Evolutionary conservation across 2,113 vertebrate genomes (phyloP), one percentile per base, ranked within the genome.

Genomic region (Psittacus erithacus): DNA sequence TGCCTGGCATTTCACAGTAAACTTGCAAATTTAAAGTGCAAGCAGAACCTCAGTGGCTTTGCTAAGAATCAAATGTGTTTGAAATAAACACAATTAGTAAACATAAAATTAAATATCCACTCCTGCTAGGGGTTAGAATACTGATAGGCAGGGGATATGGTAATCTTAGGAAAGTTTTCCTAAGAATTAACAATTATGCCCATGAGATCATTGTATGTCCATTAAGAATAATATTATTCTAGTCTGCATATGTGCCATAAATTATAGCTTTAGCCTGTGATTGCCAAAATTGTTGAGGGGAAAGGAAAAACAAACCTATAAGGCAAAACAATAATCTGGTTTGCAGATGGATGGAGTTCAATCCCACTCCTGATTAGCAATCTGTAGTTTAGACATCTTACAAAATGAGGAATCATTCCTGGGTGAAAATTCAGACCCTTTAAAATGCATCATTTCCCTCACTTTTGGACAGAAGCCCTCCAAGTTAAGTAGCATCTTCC

Each of bases 41-140:
- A 75, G 86, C 62, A 86, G 90, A 87, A 94, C 52, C 75, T 95
- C 69, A 31, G 44, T 33, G 44, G 77, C 86, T 95, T 95, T 84
- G n/a, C 43, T 79, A 76, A 96, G 78, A 94, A 77, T 62, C 57
- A 92, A 74, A 76, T 75, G 39, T 71, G 68, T 88, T 92, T 91
- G 82, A 90, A 94, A 96, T 95, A 88, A 95, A 96, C 90, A 82
- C 82, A 92, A 95, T 97, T 95, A 94, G 80, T 77, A 90, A 95
- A 43, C 57, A 77, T 53, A 69, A 91, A 89, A 93, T 33, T 60
- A 83, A 96, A 95, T 41, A 73, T 27, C 33, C 15, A 35, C n/a
- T 82, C 53, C 65, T 86, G 17, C 73, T 75, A 71, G 28, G 23
- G 38, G 50, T 47, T 85, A 29, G 47, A 91, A 74, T 73, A 71